These are phyloP conservation scores for Anthophora plumipes DNA, from an alignment of 2,888 invertebrate species.

Conservation along the genomic window DNA sequence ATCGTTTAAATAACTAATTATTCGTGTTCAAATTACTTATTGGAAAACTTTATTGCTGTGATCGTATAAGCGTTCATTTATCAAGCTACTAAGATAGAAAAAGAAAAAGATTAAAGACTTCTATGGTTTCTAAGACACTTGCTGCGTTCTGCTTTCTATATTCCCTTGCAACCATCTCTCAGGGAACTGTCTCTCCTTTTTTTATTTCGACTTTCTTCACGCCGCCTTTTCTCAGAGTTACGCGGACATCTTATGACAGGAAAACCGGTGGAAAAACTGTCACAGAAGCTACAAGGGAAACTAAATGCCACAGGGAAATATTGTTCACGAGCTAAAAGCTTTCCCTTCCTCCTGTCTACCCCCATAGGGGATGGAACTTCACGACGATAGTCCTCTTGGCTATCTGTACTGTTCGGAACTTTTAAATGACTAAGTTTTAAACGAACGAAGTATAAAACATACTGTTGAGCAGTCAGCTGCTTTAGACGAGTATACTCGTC, in stretches of 20 bases:
- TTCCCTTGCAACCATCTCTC: not conserved
- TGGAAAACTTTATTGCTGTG: too few relatives aligned
- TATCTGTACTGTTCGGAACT: constrained; percentile 32
- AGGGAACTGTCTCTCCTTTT: not conserved
- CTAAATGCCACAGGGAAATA: constrained; percentile 55
- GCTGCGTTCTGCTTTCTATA: constrained; percentile 2
- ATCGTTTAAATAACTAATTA: too few relatives aligned
- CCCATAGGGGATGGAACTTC: constrained; percentile 26
- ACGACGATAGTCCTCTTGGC: constrained; percentile 8
- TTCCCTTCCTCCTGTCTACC: constrained; percentile 3
- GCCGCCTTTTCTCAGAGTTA: constrained; percentile 1
- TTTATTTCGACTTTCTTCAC: not conserved
- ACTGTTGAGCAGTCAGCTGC: too few relatives aligned
- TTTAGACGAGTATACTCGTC: too few relatives aligned
- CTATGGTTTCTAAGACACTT: constrained; percentile 10
- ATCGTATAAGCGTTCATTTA: constrained; percentile 48
- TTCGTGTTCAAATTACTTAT: too few relatives aligned
- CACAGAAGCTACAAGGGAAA: constrained; percentile 27
- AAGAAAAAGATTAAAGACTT: constrained; percentile 32
- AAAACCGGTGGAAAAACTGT: constrained; percentile 21
- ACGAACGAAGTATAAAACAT: too few relatives aligned
- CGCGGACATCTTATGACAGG: constrained; percentile 18
- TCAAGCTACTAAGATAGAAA: not conserved
- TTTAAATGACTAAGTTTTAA: constrained; percentile 59
- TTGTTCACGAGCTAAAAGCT: constrained; percentile 48